Evolutionary conservation across 2,888 invertebrate species (phyloP), one percentile per base, ranked within the genome.

Genomic region (Eurytoma adleriae): DNA sequence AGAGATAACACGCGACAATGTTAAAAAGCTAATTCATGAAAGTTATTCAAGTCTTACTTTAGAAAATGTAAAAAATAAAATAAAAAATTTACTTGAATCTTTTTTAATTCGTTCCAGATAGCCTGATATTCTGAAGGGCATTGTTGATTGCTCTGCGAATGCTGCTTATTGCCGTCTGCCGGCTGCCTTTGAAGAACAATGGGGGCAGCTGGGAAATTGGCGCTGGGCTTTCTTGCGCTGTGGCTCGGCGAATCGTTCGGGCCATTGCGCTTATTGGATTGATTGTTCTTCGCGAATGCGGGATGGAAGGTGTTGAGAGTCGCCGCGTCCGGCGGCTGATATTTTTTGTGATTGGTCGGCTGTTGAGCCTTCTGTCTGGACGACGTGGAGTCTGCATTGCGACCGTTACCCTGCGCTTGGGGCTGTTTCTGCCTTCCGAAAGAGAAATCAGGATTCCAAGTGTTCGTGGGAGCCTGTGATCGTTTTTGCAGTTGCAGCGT

Each of bases 61-160:
- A 40, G 10, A 40, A 40, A 40, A 40, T 10, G 1, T 40, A 7
- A 10, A 40, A 40, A 40, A 40, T 1, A 40, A 7, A 40, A 10
- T 7, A 40, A 40, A 40, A 40, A 30, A 5, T 30, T 62, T 18
- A 84, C 87, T 85, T 89, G 85, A 16, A 87, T 83, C 70, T 87
- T 86, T 56, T 90, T 88, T 48, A 90, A 82, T 69, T 90, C 90
- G 64, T 89, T 89, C 91, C 91, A 91, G 52, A 91, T 78, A 5
- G 88, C 87, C 79, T 91, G 90, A 68, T 89, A 91, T 68, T 91
- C 91, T 0, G 88, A 85, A 1, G 85, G 78, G 5, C 81, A 83
- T 48, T 84, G 69, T 0, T 48, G 27, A 12, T 50, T 56, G 4
- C 59, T 40, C n/a, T 72, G 72, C 18, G 56, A 16, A 7, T 40